These are phyloP conservation scores for Pedicia rivosa DNA, from an alignment of 2,888 invertebrate species.

Conservation along the genomic window DNA sequence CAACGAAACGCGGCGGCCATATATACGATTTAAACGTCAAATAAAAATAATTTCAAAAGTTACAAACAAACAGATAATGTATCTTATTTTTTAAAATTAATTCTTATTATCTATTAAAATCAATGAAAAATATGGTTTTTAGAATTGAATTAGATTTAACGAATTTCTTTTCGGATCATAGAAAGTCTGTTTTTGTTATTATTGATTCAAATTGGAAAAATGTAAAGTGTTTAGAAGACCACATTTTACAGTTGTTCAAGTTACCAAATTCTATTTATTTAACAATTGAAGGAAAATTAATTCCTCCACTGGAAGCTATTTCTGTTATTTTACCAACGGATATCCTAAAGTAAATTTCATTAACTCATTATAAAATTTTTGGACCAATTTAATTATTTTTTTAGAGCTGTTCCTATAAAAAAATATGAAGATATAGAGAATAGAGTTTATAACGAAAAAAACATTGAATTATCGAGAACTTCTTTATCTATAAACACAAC, in stretches of 20 bases:
- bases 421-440: neutral
- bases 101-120: neutral
- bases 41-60: too few species aligned
- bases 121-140: neutral
- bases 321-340: neutral
- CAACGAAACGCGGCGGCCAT: too few species aligned
- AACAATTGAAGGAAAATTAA: conserved; percentile 4
- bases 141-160: conserved; percentile 9
- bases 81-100: too few species aligned
- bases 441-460: neutral
- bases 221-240: conserved; percentile 7
- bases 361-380: neutral
- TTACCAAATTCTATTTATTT: conserved; percentile 4
- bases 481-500: neutral
- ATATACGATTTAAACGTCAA: too few species aligned
- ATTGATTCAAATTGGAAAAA: conserved; percentile 7
- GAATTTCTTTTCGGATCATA: conserved; percentile 5
- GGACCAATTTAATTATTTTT: neutral
- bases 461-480: neutral
- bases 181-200: conserved; percentile 4
- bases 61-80: too few species aligned
- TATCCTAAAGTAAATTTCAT: neutral
- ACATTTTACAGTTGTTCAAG: conserved; percentile 6
- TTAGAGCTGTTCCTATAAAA: neutral
- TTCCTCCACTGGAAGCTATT: neutral